Conservation (phyloP, 1,140 invertebrate genomes). For the Meloidogyne floridensis region DNA sequence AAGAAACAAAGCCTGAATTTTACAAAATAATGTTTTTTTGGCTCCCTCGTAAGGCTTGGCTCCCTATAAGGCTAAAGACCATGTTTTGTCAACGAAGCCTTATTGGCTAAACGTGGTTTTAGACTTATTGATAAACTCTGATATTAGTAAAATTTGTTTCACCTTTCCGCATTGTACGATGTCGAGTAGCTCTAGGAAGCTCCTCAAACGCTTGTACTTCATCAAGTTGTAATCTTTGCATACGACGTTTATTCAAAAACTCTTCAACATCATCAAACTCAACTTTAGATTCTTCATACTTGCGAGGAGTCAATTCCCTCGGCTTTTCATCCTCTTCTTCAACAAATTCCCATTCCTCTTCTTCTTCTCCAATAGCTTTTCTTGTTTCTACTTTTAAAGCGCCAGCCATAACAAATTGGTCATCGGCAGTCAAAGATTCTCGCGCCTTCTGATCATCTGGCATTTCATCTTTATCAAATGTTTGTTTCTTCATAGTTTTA, state of each 20-base stretch:
- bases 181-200: constrained; percentile 13
- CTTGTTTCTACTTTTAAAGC: neutral
- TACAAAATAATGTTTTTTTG: no score
- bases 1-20: constrained; percentile 24
- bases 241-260: constrained; percentile 23
- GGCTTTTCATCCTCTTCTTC: neutral
- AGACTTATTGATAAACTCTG: neutral
- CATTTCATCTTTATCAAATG: constrained; percentile 21
- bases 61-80: no score
- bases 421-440: neutral
- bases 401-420: neutral
- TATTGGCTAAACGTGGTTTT: neutral
- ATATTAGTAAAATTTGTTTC: neutral
- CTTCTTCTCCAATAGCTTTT: neutral
- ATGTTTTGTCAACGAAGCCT: no score
- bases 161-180: constrained; percentile 25
- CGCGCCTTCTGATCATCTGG: constrained; percentile 25
- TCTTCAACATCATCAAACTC: constrained; percentile 32
- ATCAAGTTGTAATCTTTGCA: constrained; percentile 24
- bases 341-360: neutral
- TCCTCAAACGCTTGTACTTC: constrained; percentile 28
- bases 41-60: no score
- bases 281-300: constrained; percentile 20
- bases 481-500: constrained; percentile 9
- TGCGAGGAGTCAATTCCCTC: neutral